Conservation (phyloP, 2,113 vertebrate genomes). For the Gymnogyps californianus region DNA sequence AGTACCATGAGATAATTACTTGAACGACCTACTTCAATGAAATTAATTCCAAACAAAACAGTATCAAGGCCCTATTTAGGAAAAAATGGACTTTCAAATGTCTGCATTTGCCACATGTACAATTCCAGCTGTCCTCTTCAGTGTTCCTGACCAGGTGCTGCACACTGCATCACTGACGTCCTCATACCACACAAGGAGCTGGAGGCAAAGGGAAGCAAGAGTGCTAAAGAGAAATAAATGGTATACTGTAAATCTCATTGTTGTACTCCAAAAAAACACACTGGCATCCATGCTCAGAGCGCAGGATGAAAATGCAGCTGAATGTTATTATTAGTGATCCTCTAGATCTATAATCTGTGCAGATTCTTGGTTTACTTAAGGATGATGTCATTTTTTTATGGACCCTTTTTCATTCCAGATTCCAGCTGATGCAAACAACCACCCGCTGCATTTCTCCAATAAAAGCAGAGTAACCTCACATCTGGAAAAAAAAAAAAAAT, state of each 20-base stretch:
- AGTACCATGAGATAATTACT: background rate
- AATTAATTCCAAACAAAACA: background rate
- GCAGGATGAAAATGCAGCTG: background rate
- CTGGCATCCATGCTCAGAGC: background rate
- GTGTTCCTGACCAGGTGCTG: background rate
- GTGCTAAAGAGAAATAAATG: background rate
- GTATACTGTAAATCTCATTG: background rate
- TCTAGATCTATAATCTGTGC: background rate
- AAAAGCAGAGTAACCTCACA: background rate
- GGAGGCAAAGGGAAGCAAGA: background rate
- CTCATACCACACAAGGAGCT: background rate
- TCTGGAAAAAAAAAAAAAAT: background rate
- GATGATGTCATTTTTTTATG: background rate
- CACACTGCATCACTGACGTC: background rate
- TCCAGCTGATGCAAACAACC: background rate
- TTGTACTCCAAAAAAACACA: background rate
- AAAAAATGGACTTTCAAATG: background rate
- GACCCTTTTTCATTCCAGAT: background rate
- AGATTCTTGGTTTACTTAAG: background rate
- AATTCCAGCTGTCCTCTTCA: background rate
- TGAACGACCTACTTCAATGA: background rate
- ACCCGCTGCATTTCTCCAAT: background rate
- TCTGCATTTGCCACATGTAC: background rate
- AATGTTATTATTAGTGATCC: background rate
- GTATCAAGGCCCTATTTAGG: background rate